Evolutionary conservation across 1,140 invertebrate genomes (phyloP).

Genomic region (Eumaeus atala): DNA sequence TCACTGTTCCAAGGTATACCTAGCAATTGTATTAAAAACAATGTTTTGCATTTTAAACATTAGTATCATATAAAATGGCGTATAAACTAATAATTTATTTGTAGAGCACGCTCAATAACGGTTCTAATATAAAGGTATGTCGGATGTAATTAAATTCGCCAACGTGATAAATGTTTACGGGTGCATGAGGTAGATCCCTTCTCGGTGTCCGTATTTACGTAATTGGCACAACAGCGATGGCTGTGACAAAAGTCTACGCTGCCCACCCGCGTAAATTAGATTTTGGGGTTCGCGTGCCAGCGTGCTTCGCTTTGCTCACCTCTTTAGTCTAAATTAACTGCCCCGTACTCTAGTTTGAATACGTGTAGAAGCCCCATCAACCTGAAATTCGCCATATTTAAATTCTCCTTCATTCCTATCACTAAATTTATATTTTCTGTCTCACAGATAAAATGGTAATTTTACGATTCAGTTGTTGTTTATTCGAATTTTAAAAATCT

Average conservation of each 20-base stretch:
- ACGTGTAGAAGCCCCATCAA: slow-evolving; percentile 41
- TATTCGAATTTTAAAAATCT: background rate
- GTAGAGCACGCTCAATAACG: background rate
- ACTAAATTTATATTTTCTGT: slow-evolving; percentile 2
- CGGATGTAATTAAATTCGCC: slow-evolving; percentile 30
- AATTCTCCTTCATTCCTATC: slow-evolving; percentile 9
- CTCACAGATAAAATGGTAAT: no score
- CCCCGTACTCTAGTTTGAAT: slow-evolving; percentile 49
- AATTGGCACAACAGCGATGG: slow-evolving; percentile 53
- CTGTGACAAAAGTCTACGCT: slow-evolving; percentile 59
- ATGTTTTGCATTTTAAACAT: no score
- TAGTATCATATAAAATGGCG: no score
- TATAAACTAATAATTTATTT: no score
- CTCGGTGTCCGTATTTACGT: slow-evolving; percentile 54
- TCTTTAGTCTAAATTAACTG: slow-evolving; percentile 62
- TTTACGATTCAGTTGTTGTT: background rate
- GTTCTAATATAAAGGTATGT: background rate
- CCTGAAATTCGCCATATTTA: slow-evolving; percentile 16
- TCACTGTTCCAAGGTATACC: no score
- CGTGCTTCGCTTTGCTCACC: slow-evolving; percentile 52
- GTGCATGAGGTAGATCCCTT: slow-evolving; percentile 39
- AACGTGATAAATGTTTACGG: slow-evolving; percentile 47
- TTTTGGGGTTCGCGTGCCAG: slow-evolving; percentile 35
- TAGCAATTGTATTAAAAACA: no score
- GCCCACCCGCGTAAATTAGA: slow-evolving; percentile 55